Evolutionary conservation across 2,888 invertebrate genomes (phyloP), one percentile per base, ranked within the genome.

Genomic region (Phyto melanocephala): DNA sequence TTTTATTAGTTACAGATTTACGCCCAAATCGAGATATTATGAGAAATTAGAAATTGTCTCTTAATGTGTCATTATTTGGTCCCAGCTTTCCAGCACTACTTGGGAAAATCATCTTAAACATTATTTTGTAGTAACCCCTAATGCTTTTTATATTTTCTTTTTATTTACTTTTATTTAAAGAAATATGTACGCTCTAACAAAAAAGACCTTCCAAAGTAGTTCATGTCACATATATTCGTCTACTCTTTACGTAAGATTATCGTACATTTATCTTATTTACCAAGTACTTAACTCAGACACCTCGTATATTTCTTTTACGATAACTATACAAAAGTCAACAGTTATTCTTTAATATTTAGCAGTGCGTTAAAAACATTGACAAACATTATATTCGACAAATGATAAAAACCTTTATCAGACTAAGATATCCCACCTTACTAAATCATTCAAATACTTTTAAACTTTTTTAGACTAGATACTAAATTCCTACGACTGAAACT

Each of bases 401-500:
- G 24, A 40, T 62, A 62, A 62, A 42, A 42, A 28, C 56, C 40
- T 45, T 17, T 20, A 33, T 42, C 24, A 60, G 15, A 17, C 33
- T 17, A 15, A 63, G 10, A 2, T 15, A 5, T 15, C 42, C n/a
- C 17, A 37, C 37, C 11, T 1, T 37, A 10, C 2, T 37, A 10
- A 37, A 11, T 28, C n/a, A 37, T 37, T 37, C 2, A 37, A 37
- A 37, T 37, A n/a, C 37, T 37, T 37, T 37, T 11, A 37, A 50
- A 50, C 22, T 1, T 54, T 54, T 54, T 15, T 56, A 28, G 6
- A 33, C 2, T 28, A n/a, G 13, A n/a, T 13, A 8, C 13, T 24
- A 5, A 47, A 60, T 35, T 37, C 47, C 37, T 50, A 60, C 50
- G 60, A 71, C 60, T 60, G 60, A 71, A 71, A 24, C 20, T 13